These are phyloP conservation scores for Catalaphyllia jardinei DNA, from an alignment of 64 coral and sea anemone species.

Conservation along the genomic window DNA sequence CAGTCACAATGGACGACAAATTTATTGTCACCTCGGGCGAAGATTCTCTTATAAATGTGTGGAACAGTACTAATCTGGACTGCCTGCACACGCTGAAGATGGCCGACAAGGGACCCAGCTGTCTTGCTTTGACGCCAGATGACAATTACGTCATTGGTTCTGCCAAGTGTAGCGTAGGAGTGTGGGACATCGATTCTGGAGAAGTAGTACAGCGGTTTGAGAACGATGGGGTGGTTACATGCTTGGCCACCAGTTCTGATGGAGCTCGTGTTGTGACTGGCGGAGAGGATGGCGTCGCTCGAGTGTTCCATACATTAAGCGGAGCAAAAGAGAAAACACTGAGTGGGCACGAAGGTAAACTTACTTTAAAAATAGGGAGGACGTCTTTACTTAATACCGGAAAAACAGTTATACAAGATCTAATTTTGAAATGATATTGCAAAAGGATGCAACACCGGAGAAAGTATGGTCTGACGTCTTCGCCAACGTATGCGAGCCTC, in stretches of 20 bases:
- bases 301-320: constrained; percentile 34
- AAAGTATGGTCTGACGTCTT: too few species aligned
- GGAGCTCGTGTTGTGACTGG: constrained; percentile 53
- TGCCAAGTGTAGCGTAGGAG: constrained; percentile 33
- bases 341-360: constrained; percentile 67
- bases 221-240: constrained; percentile 53
- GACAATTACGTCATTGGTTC: constrained; percentile 61
- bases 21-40: constrained; percentile 82
- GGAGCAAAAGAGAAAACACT: constrained; percentile 33
- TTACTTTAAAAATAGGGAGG: neutral
- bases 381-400: neutral
- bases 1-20: constrained; percentile 73
- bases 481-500: too few species aligned
- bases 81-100: constrained; percentile 80
- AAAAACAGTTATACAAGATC: too few species aligned
- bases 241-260: constrained; percentile 52
- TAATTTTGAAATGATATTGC: neutral
- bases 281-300: constrained; percentile 42
- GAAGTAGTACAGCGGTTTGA: constrained; percentile 65
- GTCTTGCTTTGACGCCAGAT: constrained; percentile 62
- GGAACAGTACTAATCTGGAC: constrained; percentile 82
- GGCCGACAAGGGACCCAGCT: constrained; percentile 45
- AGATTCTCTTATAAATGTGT: constrained; percentile 78
- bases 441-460: too few species aligned
- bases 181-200: constrained; percentile 89